These are phyloP conservation scores for Odocoileus hemionus DNA, from an alignment of 2,113 vertebrate genomes.

Conservation along the genomic window DNA sequence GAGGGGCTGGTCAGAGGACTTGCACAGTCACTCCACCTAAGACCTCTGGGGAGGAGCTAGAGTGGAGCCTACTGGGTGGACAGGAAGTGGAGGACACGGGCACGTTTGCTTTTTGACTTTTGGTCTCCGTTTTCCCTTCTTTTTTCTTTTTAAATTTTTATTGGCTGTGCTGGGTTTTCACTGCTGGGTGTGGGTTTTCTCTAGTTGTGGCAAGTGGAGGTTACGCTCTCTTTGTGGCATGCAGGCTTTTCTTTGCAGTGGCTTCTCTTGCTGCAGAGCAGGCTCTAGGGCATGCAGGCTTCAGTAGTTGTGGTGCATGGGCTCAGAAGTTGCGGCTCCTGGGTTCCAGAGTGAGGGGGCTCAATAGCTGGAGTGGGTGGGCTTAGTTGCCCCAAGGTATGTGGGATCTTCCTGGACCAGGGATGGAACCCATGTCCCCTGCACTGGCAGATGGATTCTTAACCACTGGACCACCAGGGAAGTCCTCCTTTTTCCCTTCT, in stretches of 20 bases:
- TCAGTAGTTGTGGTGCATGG: background rate
- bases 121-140: background rate
- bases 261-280: background rate
- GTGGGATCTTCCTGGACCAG: background rate
- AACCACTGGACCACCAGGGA: background rate
- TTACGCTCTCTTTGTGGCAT: background rate
- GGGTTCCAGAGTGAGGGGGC: background rate
- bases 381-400: background rate
- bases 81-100: background rate
- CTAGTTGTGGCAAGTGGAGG: background rate
- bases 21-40: background rate
- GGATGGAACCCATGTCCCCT: background rate
- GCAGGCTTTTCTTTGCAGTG: background rate
- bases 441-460: background rate
- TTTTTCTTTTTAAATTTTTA: background rate
- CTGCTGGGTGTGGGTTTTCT: background rate
- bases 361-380: background rate
- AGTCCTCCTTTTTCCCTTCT: background rate
- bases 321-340: background rate
- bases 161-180: background rate
- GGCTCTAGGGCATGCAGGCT: background rate
- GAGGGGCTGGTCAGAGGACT: background rate
- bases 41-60: background rate
- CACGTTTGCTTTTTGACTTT: background rate
- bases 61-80: background rate